These are phyloP conservation scores for Crocidura indochinensis DNA, from an alignment of 2,797 vertebrate genomes.

Conservation along the genomic window DNA sequence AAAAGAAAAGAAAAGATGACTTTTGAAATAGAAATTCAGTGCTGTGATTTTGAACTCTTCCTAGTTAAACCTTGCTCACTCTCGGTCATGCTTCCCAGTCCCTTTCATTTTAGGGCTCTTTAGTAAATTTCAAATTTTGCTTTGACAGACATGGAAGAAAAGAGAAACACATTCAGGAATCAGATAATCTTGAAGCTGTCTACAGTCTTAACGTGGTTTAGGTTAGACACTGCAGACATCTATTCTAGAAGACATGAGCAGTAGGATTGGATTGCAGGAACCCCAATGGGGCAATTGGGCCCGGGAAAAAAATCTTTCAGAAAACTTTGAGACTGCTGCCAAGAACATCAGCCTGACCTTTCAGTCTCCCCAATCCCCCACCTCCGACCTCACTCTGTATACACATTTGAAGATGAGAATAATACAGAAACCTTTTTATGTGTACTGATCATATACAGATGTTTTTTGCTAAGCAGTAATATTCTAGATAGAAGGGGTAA, in stretches of 20 bases:
- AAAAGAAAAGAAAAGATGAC: slow-evolving; percentile 6
- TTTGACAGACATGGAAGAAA: slow-evolving; percentile 21
- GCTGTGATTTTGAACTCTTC: slow-evolving; percentile 21
- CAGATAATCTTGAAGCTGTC: neutral
- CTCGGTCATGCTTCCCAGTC: neutral
- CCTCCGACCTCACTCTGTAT: fast-evolving
- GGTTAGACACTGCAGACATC: neutral
- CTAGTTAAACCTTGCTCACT: neutral
- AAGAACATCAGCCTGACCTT: neutral
- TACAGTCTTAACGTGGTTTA: neutral
- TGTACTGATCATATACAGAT: neutral
- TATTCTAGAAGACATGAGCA: slow-evolving; percentile 6
- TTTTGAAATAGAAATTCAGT: slow-evolving; percentile 40
- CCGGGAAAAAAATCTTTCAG: neutral
- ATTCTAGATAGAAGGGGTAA: neutral
- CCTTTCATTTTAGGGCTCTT: slow-evolving; percentile 27
- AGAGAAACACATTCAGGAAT: slow-evolving; percentile 10
- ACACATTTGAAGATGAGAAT: neutral
- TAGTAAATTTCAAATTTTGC: slow-evolving; percentile 43
- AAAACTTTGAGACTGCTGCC: slow-evolving; percentile 40
- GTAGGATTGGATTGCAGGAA: neutral
- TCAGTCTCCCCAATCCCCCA: neutral
- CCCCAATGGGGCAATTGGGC: neutral
- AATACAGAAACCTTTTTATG: neutral
- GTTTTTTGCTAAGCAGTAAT: neutral